Evolutionary conservation across 2,113 vertebrate genomes (phyloP).

Genomic region (Neomonachus schauinslandi): DNA sequence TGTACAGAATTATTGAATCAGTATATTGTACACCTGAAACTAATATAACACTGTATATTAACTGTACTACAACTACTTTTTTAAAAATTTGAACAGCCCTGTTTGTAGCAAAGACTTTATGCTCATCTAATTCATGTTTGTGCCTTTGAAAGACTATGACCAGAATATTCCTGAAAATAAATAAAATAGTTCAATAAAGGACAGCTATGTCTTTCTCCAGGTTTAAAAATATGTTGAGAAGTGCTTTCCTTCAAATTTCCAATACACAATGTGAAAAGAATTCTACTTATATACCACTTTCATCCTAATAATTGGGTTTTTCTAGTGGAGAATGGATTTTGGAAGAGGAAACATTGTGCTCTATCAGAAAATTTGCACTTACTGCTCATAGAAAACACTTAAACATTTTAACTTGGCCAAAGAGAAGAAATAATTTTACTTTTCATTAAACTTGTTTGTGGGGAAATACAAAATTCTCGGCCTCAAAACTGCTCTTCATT

Average conservation of each 20-base stretch:
- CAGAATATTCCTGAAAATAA: neutral
- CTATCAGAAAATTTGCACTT: slow-evolving; percentile 40
- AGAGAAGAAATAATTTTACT: slow-evolving; percentile 70
- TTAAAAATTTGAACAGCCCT: neutral
- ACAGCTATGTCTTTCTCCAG: neutral
- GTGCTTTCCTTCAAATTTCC: neutral
- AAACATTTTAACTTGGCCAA: slow-evolving; percentile 60
- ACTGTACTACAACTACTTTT: neutral
- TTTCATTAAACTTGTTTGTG: slow-evolving; percentile 74
- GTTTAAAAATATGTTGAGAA: neutral
- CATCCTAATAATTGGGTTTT: slow-evolving; percentile 36
- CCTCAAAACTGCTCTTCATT: slow-evolving; percentile 73
- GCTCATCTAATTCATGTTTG: neutral
- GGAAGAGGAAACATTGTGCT: neutral
- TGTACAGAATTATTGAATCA: neutral
- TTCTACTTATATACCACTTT: neutral
- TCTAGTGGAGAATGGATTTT: slow-evolving; percentile 12
- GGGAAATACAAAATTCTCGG: slow-evolving; percentile 71
- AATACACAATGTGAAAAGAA: neutral
- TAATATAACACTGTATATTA: neutral
- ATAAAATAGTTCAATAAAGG: neutral
- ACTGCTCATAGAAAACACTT: neutral
- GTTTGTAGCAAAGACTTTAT: neutral
- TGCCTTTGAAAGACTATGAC: neutral
- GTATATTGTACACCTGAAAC: neutral